Percentiles rank a stretch among this genome's conserved stretches.
These are phyloP conservation scores for Heliopora coerulea DNA, from an alignment of 92 coral and sea anemone species.

Conservation along the genomic window DNA sequence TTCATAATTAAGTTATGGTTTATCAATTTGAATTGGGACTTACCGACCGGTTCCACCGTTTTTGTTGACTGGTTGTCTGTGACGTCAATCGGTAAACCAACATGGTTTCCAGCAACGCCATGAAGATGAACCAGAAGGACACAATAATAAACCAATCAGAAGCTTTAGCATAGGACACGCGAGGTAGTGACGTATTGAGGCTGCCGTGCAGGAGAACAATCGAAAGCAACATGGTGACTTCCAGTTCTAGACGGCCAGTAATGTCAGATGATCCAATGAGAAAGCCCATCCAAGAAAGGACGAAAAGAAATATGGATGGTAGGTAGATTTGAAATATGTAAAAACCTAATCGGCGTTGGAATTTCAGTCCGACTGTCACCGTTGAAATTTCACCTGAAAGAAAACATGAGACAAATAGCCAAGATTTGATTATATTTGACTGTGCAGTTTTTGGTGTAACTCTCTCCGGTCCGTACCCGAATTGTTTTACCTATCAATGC, in stretches of 20 bases:
- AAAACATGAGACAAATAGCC: too few species aligned
- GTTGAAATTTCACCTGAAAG: constrained; percentile 1
- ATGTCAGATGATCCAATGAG: constrained; percentile 59
- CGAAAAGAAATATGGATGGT: constrained; percentile 27
- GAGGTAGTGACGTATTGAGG: constrained; percentile 61
- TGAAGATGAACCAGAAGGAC: constrained; percentile 64
- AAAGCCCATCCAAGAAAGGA: not conserved
- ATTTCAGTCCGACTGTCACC: constrained; percentile 41
- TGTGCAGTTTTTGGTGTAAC: too few species aligned
- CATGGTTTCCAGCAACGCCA: constrained; percentile 68
- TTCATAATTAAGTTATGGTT: too few species aligned
- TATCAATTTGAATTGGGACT: too few species aligned
- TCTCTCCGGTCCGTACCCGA: too few species aligned
- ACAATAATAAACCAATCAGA: constrained; percentile 62
- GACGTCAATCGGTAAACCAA: constrained; percentile 49
- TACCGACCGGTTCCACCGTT: too few species aligned
- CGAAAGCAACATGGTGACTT: constrained; percentile 68
- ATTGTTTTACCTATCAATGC: too few species aligned
- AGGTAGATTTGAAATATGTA: constrained; percentile 64
- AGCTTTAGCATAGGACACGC: constrained; percentile 74
- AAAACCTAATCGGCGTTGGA: constrained; percentile 66
- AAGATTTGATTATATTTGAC: too few species aligned
- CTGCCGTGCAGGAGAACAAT: constrained; percentile 70
- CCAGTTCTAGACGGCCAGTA: constrained; percentile 77
- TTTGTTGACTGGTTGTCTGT: not conserved